A percentile compares a stretch with the other conserved stretches of the same genome.
Evolutionary conservation across 2,797 vertebrate genomes (phyloP).

Genomic region (Gymnodraco acuticeps): DNA sequence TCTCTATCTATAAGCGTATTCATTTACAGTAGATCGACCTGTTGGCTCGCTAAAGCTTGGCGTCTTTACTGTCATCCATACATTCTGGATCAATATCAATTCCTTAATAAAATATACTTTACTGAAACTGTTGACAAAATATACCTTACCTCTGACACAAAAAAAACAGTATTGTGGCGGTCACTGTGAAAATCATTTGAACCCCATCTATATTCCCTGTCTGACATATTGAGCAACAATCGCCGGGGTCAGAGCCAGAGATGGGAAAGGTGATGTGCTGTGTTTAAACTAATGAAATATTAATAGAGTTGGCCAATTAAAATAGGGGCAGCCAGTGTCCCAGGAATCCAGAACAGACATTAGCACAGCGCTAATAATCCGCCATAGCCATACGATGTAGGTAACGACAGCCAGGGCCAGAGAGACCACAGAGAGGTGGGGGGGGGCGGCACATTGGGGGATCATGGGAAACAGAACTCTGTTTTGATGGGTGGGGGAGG

Average conservation of each 20-base stretch:
- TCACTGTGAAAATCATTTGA: constrained; percentile 18
- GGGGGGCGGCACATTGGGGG: neutral
- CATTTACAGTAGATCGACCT: neutral
- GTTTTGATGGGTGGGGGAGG: neutral
- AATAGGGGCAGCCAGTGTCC: constrained; percentile 65
- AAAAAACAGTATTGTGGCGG: constrained; percentile 8
- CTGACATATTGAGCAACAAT: constrained; percentile 27
- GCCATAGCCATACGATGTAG: constrained; percentile 41
- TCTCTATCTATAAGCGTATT: constrained; percentile 3
- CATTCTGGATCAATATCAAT: neutral
- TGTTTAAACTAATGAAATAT: constrained; percentile 83
- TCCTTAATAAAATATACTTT: neutral
- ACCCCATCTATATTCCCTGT: constrained; percentile 33
- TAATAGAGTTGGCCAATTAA: constrained; percentile 81
- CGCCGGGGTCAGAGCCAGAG: constrained; percentile 51
- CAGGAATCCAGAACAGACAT: constrained; percentile 71
- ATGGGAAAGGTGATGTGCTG: constrained; percentile 71
- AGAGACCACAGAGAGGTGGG: constrained; percentile 10
- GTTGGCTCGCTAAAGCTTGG: neutral
- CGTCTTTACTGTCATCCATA: neutral
- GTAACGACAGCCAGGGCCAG: constrained; percentile 33
- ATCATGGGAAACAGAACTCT: constrained; percentile 7
- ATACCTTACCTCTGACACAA: constrained; percentile 7
- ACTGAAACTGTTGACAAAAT: neutral
- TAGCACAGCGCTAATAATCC: constrained; percentile 72